These are phyloP conservation scores for Trogon surrucura DNA, from an alignment of 2,113 vertebrate species.

Conservation along the genomic window DNA sequence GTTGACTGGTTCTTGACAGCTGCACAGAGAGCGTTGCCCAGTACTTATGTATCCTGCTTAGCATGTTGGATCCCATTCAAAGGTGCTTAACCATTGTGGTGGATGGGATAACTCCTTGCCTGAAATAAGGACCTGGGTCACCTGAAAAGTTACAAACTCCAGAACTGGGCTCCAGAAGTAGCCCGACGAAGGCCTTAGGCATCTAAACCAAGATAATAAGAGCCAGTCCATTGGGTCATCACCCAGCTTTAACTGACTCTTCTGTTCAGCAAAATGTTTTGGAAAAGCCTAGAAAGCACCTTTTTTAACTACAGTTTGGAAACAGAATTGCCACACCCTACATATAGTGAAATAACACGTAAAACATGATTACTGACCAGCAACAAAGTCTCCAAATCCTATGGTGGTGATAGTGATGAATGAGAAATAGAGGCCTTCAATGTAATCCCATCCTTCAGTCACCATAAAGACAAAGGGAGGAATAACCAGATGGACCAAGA, in stretches of 20 bases:
- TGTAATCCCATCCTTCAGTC: constrained; percentile 93
- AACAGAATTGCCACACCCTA: background rate
- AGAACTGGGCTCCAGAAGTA: background rate
- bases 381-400: constrained; percentile 95
- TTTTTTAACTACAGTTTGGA: background rate
- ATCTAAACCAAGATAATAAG: background rate
- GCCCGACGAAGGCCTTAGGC: background rate
- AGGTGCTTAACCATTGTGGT: background rate
- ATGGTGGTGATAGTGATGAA: constrained; percentile 98
- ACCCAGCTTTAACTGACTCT: background rate
- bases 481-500: constrained; percentile 92
- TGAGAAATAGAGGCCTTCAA: constrained; percentile 96
- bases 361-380: constrained; percentile 79
- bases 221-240: background rate
- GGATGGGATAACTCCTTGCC: background rate
- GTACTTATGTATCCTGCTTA: background rate
- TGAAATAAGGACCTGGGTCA: background rate
- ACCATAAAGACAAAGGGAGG: constrained; percentile 96
- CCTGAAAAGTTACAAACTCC: background rate
- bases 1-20: background rate
- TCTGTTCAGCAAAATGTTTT: background rate
- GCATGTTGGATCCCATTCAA: background rate
- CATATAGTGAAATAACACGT: background rate
- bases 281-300: background rate
- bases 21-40: background rate